Evolutionary conservation across 1,140 invertebrate species (phyloP).

Genomic region (Steinernema feltiae): DNA sequence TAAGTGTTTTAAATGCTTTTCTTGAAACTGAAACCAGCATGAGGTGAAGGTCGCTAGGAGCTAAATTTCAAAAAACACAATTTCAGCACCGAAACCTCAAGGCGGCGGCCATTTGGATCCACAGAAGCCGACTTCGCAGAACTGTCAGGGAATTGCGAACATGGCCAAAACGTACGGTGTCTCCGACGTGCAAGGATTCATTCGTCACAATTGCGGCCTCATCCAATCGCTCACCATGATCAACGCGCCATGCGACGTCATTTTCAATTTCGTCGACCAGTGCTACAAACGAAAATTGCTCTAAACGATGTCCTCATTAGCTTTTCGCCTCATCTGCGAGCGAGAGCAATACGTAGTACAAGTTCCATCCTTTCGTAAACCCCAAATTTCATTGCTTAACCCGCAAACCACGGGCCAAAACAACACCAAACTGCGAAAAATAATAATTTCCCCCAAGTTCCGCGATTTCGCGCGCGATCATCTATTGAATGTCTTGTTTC

Average conservation of each 20-base stretch:
- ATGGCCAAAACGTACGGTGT: background rate
- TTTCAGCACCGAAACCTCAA: background rate
- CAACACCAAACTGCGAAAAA: too few species aligned
- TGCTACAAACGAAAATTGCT: constrained; percentile 18
- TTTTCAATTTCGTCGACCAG: constrained; percentile 18
- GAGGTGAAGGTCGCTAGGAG: too few species aligned
- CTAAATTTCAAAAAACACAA: background rate
- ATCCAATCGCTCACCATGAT: constrained; percentile 6
- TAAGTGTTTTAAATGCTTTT: constrained; percentile 1
- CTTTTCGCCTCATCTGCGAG: too few species aligned
- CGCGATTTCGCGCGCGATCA: too few species aligned
- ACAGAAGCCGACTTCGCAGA: constrained; percentile 16
- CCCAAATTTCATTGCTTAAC: too few species aligned
- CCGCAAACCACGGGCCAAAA: too few species aligned
- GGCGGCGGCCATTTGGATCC: background rate
- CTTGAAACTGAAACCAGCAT: too few species aligned
- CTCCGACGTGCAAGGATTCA: background rate
- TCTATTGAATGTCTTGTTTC: too few species aligned
- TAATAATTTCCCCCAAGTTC: too few species aligned
- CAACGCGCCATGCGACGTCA: constrained; percentile 3
- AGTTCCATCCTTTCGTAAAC: too few species aligned
- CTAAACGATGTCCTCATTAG: too few species aligned
- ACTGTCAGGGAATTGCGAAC: background rate
- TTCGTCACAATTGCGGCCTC: constrained; percentile 21
- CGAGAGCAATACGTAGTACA: too few species aligned